Evolutionary conservation across 2,797 vertebrate genomes (phyloP).

Genomic region (Babyrousa celebensis): DNA sequence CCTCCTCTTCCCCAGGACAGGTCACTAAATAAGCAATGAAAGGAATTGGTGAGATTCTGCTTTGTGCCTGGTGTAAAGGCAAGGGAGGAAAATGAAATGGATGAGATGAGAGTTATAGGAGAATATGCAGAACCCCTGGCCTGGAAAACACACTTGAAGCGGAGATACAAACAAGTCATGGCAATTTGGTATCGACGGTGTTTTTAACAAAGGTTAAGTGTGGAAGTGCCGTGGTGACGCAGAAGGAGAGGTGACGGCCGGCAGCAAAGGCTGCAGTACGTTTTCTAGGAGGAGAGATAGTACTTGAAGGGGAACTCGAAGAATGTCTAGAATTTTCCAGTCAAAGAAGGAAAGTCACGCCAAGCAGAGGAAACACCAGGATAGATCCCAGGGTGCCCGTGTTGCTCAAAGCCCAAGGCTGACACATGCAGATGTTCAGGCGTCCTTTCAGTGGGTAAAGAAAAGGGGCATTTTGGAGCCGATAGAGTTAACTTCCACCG

Average conservation of each 20-base stretch:
- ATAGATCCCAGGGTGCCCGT: neutral
- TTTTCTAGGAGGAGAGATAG: neutral
- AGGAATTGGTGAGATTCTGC: neutral
- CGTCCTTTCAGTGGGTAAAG: constrained; percentile 25
- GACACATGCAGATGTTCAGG: neutral
- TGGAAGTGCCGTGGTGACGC: neutral
- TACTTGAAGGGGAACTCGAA: constrained; percentile 36
- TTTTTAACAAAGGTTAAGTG: constrained; percentile 30
- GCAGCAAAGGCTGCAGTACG: neutral
- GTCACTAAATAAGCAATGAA: constrained; percentile 27
- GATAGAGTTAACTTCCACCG: constrained; percentile 35
- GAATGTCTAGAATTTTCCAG: constrained; percentile 35
- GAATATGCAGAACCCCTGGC: neutral
- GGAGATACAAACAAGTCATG: constrained; percentile 2
- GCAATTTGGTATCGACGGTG: neutral
- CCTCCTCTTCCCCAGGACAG: neutral
- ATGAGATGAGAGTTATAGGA: neutral
- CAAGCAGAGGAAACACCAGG: neutral
- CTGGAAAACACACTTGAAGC: constrained; percentile 25
- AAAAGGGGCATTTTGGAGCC: constrained; percentile 43
- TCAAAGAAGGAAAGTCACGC: constrained; percentile 1
- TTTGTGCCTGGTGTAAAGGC: neutral
- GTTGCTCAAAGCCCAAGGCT: neutral
- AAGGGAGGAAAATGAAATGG: neutral
- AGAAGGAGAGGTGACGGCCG: neutral